These are phyloP conservation scores for Harpagus bidentatus DNA, from an alignment of 2,113 vertebrate species.

Conservation along the genomic window DNA sequence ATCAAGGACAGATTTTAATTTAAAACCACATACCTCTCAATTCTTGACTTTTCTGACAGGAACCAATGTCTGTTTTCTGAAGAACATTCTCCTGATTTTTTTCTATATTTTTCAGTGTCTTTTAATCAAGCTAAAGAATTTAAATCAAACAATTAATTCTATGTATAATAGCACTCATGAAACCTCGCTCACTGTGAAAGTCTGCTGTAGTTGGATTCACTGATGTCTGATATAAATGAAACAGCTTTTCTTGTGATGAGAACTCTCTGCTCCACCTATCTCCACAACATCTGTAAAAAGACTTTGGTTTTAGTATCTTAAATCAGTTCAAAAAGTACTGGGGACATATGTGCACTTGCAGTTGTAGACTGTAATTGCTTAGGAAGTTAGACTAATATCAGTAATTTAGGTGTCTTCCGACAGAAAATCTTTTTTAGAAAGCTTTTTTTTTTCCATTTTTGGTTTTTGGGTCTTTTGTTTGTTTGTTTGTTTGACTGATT, in stretches of 20 bases:
- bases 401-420: not conserved
- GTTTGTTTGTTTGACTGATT: not conserved
- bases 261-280: not conserved
- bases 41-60: not conserved
- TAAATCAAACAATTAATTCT: not conserved
- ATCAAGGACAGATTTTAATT: not conserved
- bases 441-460: not conserved
- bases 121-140: not conserved
- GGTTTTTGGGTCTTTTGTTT: not conserved
- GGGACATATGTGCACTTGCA: accelerated
- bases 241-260: not conserved
- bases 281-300: not conserved
- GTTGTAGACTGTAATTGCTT: not conserved
- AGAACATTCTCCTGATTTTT: not conserved
- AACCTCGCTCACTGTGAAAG: not conserved
- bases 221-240: not conserved
- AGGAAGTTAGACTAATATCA: not conserved
- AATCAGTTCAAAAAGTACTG: not conserved
- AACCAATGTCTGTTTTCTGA: not conserved
- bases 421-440: not conserved
- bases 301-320: not conserved
- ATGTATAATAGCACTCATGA: not conserved
- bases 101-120: not conserved
- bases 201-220: not conserved
- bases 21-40: accelerated